phyloP scores from a whole-genome alignment of 30 jellyfish, hydroid and myxozoan species.

The Aurelia aurita region DNA sequence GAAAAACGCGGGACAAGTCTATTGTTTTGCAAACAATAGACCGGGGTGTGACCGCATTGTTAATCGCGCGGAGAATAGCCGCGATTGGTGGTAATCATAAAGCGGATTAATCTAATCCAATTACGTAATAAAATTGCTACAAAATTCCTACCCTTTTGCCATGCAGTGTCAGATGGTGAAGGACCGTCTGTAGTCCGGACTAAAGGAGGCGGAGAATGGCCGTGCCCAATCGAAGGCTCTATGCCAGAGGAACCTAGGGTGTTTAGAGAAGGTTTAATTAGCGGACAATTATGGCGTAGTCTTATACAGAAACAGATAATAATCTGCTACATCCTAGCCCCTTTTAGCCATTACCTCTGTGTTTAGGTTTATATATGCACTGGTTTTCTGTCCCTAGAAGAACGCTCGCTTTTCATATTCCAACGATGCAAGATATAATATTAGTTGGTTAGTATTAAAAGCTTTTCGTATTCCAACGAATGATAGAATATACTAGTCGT shows the following conservation, averaged over 20 bases:
- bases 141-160: conserved; percentile 93
- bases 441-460: too few species aligned
- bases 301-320: conserved; percentile 11
- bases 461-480: too few species aligned
- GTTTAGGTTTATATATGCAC: neutral
- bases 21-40: conserved; percentile 43
- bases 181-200: conserved; percentile 59
- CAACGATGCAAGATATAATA: too few species aligned
- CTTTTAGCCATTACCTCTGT: conserved; percentile 82
- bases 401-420: too few species aligned
- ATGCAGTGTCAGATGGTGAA: conserved; percentile 81
- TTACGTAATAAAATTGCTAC: conserved; percentile 71
- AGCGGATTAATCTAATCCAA: conserved; percentile 71
- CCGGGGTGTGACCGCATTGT: conserved; percentile 46
- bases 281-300: conserved; percentile 4
- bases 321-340: conserved; percentile 63
- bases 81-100: conserved; percentile 44
- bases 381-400: too few species aligned
- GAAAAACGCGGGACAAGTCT: conserved; percentile 41
- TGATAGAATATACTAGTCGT: too few species aligned
- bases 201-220: conserved; percentile 66
- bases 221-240: conserved; percentile 74
- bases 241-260: conserved; percentile 92
- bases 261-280: conserved; percentile 58
- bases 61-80: conserved; percentile 38